Conservation (phyloP, 2,888 invertebrate genomes). For the Aquatica leii region DNA sequence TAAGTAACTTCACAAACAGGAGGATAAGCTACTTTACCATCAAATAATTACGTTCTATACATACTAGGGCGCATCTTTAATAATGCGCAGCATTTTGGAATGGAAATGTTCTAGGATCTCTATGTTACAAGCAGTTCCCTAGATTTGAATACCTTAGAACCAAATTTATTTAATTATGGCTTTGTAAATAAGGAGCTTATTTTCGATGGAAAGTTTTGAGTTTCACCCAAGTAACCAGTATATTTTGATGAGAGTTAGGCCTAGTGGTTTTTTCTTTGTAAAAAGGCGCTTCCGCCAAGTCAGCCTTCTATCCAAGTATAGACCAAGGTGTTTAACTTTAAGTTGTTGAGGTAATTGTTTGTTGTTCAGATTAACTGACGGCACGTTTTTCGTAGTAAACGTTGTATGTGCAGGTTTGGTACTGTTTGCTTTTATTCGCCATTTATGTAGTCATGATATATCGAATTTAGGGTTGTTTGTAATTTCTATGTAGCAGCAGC, state of each 20-base stretch:
- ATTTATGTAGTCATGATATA: no score
- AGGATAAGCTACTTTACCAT: no score
- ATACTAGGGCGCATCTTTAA: constrained; percentile 10
- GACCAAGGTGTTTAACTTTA: no score
- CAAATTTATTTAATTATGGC: constrained; percentile 1
- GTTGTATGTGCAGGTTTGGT: constrained; percentile 15
- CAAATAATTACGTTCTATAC: constrained; percentile 12
- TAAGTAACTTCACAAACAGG: no score
- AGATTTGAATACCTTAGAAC: not conserved
- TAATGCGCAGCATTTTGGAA: no score
- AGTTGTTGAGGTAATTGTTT: no score
- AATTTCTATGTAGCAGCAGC: constrained; percentile 14
- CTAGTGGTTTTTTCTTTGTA: not conserved
- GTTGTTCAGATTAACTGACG: no score
- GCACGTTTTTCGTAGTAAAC: constrained; percentile 16
- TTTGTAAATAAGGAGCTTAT: constrained; percentile 1
- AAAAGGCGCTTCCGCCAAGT: not conserved
- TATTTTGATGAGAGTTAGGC: no score
- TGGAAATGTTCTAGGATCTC: constrained; percentile 3
- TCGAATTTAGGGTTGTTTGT: no score
- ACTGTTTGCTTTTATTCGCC: no score
- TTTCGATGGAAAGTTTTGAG: no score
- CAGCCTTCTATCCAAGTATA: not conserved
- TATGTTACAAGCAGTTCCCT: constrained; percentile 1
- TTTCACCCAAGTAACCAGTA: not conserved